Percentiles rank a stretch among this genome's conserved stretches.
Evolutionary conservation across 2,888 invertebrate genomes (phyloP).

Genomic region (Tyria jacobaeae): DNA sequence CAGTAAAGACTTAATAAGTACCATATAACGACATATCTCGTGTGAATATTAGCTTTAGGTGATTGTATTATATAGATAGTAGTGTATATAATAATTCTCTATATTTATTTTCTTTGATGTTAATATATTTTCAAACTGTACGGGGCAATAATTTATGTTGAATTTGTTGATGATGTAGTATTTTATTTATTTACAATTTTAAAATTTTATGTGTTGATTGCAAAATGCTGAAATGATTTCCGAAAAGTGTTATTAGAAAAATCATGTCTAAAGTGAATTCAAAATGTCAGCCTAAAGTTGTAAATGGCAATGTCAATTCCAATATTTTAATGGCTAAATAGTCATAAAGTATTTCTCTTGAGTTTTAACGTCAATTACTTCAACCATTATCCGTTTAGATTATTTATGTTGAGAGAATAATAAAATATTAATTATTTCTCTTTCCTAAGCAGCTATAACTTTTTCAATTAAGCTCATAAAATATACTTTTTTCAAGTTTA

Average conservation of each 20-base stretch:
- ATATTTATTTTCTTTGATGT: conserved; percentile 60
- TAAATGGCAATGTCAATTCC: background rate
- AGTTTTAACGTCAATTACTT: background rate
- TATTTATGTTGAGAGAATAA: background rate
- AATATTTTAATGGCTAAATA: background rate
- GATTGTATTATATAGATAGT: conserved; percentile 81
- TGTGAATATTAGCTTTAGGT: conserved; percentile 80
- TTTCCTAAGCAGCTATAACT: background rate
- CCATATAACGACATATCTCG: conserved; percentile 80
- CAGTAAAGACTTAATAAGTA: conserved; percentile 78
- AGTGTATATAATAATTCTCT: conserved; percentile 74
- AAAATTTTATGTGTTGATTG: conserved; percentile 66
- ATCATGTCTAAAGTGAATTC: background rate
- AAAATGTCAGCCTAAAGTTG: background rate
- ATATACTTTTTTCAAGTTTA: background rate
- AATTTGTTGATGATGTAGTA: conserved; percentile 72
- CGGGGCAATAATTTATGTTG: conserved; percentile 80
- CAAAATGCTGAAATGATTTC: conserved; percentile 27
- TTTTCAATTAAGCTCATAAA: background rate
- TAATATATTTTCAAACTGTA: conserved; percentile 46
- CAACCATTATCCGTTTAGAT: background rate
- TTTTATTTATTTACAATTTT: conserved; percentile 69
- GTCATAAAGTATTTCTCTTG: background rate
- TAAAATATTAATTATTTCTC: background rate
- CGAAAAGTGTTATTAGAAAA: background rate